Percentiles rank a stretch among this genome's conserved stretches.
Conservation (phyloP, 2,113 vertebrate species). For the Apodemus speciosus region DNA sequence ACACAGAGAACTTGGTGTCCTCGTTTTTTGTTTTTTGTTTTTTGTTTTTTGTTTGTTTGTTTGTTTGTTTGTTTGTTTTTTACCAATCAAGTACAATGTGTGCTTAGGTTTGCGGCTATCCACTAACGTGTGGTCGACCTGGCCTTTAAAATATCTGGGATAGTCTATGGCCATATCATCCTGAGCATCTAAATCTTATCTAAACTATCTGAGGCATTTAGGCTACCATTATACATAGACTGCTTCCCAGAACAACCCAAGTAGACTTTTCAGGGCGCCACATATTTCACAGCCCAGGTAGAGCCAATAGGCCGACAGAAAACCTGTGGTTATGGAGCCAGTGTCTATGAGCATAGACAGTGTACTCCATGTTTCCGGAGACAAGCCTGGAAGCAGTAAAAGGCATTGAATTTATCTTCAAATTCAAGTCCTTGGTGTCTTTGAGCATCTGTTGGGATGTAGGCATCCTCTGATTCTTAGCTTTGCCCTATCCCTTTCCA, state of each 20-base stretch:
- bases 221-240: neutral
- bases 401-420: neutral
- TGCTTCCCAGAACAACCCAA: neutral
- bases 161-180: neutral
- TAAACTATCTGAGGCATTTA: neutral
- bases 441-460: neutral
- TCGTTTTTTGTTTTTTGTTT: too few relatives aligned
- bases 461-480: neutral
- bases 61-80: too few relatives aligned
- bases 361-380: neutral
- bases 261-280: neutral
- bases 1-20: neutral
- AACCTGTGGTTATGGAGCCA: rapidly evolving
- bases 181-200: neutral
- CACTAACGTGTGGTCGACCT: neutral
- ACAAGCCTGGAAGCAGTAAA: neutral
- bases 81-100: neutral
- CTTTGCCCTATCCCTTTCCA: neutral
- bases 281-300: neutral
- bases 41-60: too few relatives aligned
- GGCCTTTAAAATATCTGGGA: rapidly evolving
- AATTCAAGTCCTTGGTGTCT: neutral
- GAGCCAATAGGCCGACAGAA: neutral
- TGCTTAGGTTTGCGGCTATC: too few relatives aligned
- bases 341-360: neutral